Evolutionary conservation across 2,113 vertebrate genomes (phyloP), one percentile per base, ranked within the genome.

Genomic region (Limanda limanda): DNA sequence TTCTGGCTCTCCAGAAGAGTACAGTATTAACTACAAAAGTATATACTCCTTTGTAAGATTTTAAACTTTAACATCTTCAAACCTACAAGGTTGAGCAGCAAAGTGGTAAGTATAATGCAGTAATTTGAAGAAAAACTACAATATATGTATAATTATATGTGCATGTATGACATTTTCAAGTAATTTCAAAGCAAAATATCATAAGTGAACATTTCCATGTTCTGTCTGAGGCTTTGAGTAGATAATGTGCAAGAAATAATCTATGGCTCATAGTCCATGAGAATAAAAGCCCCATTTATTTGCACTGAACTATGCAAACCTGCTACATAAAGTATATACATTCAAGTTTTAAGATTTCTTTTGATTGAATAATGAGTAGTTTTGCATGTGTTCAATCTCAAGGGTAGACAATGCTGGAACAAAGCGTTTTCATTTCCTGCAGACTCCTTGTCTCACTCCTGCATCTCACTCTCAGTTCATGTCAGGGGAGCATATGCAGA

Each of bases 301-400:
- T 70, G 17, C 21, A 56, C 68, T 24, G 55, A 64, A 62, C 23
- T 51, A 25, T 40, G 27, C 23, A 79, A 61, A 74, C 20, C 21
- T 35, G 5, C 47, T 66, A 65, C 45, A 35, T 67, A 23, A 6
- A 61, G 13, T 78, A 71, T 65, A 55, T 72, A 89, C 81, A 85
- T 90, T 92, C 88, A 93, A 87, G 86, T 92, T 85, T 68, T 13
- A 54, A 48, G 59, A 66, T 84, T 79, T 17, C 40, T 37, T 84
- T 84, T 74, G 75, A 25, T 6, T 63, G 63, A 68, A 27, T 63
- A 65, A 85, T 25, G 11, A 8, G 5, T 47, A 25, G 68, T 35
- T 31, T 31, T 31, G 37, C 68, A 10, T 37, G 9, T 37, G 35
- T 37, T 37, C 35, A 37, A 37, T 37, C 8, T 37, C 35, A 37